Percentiles rank a stretch among this genome's conserved stretches.
Evolutionary conservation across 2,888 invertebrate genomes (phyloP).

Genomic region (Phortica okadai): DNA sequence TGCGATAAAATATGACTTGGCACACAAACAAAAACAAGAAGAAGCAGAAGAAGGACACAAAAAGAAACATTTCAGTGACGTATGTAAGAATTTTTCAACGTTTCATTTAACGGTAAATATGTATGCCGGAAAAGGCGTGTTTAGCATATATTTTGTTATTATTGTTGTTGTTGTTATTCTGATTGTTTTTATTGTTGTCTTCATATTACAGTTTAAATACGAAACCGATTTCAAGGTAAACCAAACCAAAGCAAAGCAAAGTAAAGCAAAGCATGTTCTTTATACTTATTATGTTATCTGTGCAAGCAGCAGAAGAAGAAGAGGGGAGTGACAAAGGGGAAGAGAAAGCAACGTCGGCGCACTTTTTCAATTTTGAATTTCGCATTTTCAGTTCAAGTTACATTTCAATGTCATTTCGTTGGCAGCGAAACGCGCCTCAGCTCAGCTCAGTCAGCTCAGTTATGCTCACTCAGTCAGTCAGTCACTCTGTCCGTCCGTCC

Average conservation of each 20-base stretch:
- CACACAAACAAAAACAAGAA: no score
- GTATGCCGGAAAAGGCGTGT: constrained; percentile 3
- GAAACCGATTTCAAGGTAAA: constrained; percentile 38
- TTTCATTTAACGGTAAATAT: constrained; percentile 3
- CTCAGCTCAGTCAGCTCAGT: no score
- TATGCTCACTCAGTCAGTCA: no score
- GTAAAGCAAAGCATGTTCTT: background rate
- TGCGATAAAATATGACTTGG: background rate
- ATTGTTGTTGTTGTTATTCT: background rate
- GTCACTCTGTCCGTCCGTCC: no score
- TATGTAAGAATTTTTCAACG: background rate
- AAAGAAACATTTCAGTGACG: no score
- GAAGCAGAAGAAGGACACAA: no score
- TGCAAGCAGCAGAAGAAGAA: no score
- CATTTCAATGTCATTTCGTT: constrained; percentile 11
- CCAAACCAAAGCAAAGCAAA: background rate
- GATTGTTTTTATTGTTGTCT: background rate
- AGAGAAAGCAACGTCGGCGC: background rate
- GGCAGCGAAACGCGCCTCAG: background rate
- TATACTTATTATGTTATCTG: background rate
- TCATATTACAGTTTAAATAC: constrained; percentile 29
- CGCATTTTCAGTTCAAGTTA: constrained; percentile 11
- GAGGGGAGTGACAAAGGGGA: background rate
- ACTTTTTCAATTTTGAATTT: background rate
- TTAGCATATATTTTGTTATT: background rate